These are phyloP conservation scores for Lasioglossum vierecki DNA, from an alignment of 2,888 invertebrate genomes.

Conservation along the genomic window DNA sequence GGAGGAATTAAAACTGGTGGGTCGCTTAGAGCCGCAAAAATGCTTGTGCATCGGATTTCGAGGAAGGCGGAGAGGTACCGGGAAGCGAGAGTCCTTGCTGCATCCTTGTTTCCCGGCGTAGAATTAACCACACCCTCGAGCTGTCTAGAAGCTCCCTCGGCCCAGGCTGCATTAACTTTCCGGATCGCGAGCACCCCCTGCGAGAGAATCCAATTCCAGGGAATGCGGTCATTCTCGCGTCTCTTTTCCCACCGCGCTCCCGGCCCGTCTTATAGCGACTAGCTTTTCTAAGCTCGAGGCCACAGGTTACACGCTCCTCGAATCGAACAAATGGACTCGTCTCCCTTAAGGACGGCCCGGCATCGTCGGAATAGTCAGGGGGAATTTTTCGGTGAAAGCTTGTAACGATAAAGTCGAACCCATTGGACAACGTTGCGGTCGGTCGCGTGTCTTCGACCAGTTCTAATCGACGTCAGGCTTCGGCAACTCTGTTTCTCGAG, in stretches of 20 bases:
- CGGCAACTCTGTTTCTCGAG: not conserved
- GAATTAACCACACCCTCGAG: conserved; percentile 60
- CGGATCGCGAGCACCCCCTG: conserved; percentile 57
- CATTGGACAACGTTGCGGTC: not conserved
- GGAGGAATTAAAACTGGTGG: not conserved
- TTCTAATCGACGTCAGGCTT: not conserved
- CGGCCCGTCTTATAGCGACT: conserved; percentile 31
- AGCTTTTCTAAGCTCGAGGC: conserved; percentile 15
- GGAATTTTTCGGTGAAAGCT: not conserved
- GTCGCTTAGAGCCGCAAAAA: not conserved
- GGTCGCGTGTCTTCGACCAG: not conserved
- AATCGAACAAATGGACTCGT: conserved; percentile 36
- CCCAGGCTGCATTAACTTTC: conserved; percentile 63
- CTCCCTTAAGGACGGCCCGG: not conserved
- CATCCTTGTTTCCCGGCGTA: conserved; percentile 39
- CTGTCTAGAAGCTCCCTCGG: conserved; percentile 29
- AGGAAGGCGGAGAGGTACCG: not conserved
- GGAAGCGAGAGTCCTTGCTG: not conserved
- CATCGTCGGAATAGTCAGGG: not conserved
- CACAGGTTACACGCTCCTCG: conserved; percentile 36
- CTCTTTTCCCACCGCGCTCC: conserved; percentile 40
- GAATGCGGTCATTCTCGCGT: conserved; percentile 61
- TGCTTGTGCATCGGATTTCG: conserved; percentile 18
- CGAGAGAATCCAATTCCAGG: conserved; percentile 58
- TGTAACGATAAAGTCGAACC: not conserved